Evolutionary conservation across 2,797 vertebrate genomes (phyloP).

Genomic region (Microhierax caerulescens): DNA sequence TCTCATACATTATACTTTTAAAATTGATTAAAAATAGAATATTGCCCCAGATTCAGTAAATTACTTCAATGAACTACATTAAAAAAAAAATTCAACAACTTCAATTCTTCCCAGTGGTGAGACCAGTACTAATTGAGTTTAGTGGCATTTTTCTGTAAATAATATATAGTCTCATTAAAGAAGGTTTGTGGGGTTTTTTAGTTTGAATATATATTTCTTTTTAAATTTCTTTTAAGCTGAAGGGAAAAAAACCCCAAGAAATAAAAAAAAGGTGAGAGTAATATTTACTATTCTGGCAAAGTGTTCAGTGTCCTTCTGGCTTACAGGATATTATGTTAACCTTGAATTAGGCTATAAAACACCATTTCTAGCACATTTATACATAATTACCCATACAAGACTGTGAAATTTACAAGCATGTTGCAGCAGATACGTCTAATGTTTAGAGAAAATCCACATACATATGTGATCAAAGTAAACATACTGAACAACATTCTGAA

Average conservation of each 20-base stretch:
- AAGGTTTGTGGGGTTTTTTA: constrained; percentile 5
- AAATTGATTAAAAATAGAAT: constrained; percentile 34
- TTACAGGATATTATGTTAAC: not conserved
- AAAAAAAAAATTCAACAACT: not conserved
- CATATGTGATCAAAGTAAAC: not conserved
- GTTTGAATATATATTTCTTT: constrained; percentile 31
- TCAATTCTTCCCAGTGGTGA: not conserved
- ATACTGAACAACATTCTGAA: not conserved
- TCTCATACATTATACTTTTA: not conserved
- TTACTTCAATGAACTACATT: not conserved
- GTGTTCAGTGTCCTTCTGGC: not conserved
- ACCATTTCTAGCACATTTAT: not conserved
- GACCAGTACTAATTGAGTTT: constrained; percentile 15
- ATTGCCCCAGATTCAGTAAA: constrained; percentile 24
- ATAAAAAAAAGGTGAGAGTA: not conserved
- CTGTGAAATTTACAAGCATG: not conserved
- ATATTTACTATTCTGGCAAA: constrained; percentile 41
- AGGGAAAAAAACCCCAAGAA: not conserved
- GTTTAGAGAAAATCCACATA: not conserved
- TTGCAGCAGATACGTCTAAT: not conserved
- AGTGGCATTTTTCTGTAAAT: constrained; percentile 39
- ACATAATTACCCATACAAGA: not conserved
- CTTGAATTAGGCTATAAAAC: not conserved
- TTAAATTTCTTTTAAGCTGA: constrained; percentile 12
- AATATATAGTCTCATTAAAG: constrained; percentile 51